Conservation (phyloP, 2,888 invertebrate genomes). For the Rhyacophila evoluta region DNA sequence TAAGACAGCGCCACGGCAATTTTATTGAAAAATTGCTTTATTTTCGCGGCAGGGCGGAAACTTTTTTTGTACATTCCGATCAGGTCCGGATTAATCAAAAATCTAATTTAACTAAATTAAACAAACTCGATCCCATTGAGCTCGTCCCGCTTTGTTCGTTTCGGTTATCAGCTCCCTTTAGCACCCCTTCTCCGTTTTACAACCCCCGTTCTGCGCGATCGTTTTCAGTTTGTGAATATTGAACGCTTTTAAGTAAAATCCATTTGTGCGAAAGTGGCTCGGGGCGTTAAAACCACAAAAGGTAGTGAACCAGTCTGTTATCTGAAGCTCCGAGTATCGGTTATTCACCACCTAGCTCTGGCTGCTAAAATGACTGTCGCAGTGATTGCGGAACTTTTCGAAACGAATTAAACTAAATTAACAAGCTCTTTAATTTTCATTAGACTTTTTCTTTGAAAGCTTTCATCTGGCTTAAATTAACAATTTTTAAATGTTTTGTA, state of each 20-base stretch:
- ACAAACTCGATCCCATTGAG: conserved; percentile 2
- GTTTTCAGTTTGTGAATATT: conserved; percentile 22
- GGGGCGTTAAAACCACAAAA: conserved; percentile 16
- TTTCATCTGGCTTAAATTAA: no score
- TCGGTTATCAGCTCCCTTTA: not conserved
- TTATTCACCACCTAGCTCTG: conserved; percentile 7
- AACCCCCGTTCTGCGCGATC: not conserved
- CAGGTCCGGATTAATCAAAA: conserved; percentile 18
- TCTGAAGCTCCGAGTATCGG: not conserved
- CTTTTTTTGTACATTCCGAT: conserved; percentile 7
- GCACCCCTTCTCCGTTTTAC: no score
- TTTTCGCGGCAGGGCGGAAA: not conserved
- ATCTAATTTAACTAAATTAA: conserved; percentile 22
- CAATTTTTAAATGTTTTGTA: no score
- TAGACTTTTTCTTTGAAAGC: no score
- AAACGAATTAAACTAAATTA: no score
- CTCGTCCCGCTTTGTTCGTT: not conserved
- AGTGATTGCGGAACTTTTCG: conserved; percentile 1
- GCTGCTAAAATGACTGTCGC: conserved; percentile 2
- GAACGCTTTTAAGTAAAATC: conserved; percentile 11
- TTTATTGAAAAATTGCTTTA: not conserved
- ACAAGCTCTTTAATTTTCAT: no score
- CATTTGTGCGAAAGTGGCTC: conserved; percentile 15
- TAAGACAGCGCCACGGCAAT: not conserved
- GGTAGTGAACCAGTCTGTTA: conserved; percentile 24